These are phyloP conservation scores for Macaca mulatta DNA, from an alignment of 2,113 vertebrate species.

Conservation along the genomic window DNA sequence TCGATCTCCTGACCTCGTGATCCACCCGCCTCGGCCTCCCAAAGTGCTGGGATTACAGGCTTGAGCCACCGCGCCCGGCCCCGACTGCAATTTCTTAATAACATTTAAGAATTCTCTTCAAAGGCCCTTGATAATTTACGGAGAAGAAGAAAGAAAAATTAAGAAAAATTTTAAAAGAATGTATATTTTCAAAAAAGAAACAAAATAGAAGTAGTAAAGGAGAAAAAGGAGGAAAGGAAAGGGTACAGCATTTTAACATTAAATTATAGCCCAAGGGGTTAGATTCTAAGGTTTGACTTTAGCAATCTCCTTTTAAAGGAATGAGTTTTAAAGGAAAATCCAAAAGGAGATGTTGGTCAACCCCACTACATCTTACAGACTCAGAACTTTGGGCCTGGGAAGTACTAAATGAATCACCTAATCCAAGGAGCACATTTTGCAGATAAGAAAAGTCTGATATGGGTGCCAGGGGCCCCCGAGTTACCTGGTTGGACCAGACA, in stretches of 20 bases:
- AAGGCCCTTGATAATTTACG: constrained; percentile 51
- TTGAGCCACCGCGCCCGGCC: not conserved
- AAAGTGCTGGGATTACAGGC: too few relatives aligned
- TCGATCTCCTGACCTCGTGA: too few relatives aligned
- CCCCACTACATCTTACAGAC: not conserved
- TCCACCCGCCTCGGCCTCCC: too few relatives aligned
- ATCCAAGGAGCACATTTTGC: not conserved
- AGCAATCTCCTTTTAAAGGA: not conserved
- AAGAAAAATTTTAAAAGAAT: not conserved
- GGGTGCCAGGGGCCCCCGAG: not conserved
- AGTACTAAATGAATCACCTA: not conserved
- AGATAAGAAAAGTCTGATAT: not conserved
- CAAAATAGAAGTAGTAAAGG: not conserved
- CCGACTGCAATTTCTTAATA: constrained; percentile 63
- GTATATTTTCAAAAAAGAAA: not conserved
- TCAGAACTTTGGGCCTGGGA: not conserved
- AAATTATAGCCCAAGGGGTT: not conserved
- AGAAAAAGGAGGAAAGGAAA: not conserved
- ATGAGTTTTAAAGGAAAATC: not conserved
- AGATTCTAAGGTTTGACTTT: not conserved
- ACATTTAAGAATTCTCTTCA: constrained; percentile 67
- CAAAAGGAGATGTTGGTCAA: not conserved
- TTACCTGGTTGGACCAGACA: not conserved
- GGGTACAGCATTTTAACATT: not conserved
- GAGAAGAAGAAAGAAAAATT: constrained; percentile 30